phyloP scores from a whole-genome alignment of 92 coral and sea anemone species.

The Parazoanthus atlanticus region DNA sequence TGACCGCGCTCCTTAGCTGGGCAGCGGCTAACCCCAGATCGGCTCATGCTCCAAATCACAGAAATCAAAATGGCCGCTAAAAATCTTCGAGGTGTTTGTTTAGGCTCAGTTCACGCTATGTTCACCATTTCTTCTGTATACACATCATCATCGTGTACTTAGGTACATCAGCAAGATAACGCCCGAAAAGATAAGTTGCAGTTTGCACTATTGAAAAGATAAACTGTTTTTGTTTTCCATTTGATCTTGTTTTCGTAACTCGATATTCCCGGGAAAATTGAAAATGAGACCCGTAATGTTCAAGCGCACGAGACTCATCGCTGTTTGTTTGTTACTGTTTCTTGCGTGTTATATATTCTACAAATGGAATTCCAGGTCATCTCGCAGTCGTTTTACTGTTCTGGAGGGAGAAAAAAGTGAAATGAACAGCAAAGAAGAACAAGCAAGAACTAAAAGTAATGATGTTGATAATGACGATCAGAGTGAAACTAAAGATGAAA shows the following conservation, averaged over 20 bases:
- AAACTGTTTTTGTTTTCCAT: not conserved
- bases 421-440: not conserved
- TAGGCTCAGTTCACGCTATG: no score
- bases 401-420: not conserved
- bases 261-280: not conserved
- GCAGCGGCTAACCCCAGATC: not conserved
- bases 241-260: not conserved
- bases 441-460: not conserved
- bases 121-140: no score
- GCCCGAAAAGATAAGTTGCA: no score
- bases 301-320: slow-evolving; percentile 21
- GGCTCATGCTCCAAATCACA: not conserved
- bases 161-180: no score
- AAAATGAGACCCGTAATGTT: slow-evolving; percentile 31
- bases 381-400: not conserved
- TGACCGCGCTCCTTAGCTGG: slow-evolving; percentile 9
- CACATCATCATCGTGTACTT: no score
- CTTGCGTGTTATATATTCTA: not conserved
- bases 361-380: not conserved
- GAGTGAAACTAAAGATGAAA: slow-evolving; percentile 2
- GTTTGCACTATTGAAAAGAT: not conserved
- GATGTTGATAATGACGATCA: not conserved
- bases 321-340: not conserved
- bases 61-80: slow-evolving; percentile 56
- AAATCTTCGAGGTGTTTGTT: no score